Evolutionary conservation across 1,140 invertebrate genomes (phyloP), one percentile per base, ranked within the genome.

Genomic region (Brachionus manjavacas): DNA sequence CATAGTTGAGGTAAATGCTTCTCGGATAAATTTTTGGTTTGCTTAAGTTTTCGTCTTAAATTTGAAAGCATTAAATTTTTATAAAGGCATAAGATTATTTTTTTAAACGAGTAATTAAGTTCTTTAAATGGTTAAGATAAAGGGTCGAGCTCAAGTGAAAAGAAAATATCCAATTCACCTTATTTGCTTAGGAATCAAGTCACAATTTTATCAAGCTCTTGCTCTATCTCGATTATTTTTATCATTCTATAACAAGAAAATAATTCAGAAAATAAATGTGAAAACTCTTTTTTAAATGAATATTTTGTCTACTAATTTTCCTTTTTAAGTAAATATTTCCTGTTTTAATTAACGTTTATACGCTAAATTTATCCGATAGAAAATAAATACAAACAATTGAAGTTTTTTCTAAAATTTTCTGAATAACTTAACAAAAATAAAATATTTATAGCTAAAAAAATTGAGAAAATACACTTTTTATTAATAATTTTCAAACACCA

Each of bases 1-100:
- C 41, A 76, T 76, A 76, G 49, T 20, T 76, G 23, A 76, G 25
- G 20, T 76, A 76, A 76, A 76, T 49, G 23, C 41, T 76, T 49
- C 72, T 46, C 25, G 72, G 72, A 49, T 76, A 49, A 25, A 76
- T 76, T 49, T 76, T 76, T 12, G 72, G 72, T 49, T 76, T 76
- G 68, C 20, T 41, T 11, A 72, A 72, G 20, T 41, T 31, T 68
- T 68, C 66, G 28, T 31, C 66, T 68, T n/a, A 68, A 68, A 31
- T 31, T 31, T 28, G 25, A 60, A 60, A 7, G 52, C n/a, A 20
- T 60, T 60, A 20, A 25, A 25, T 9, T 60, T 60, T n/a, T 20
- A 23, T 60, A 20, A 60, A 20, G 20, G 20, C 20, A 60, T 20
- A 60, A 60, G n/a, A 60, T 60, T 20, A 14, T 52, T 60, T 60